Conservation (phyloP, 2,113 vertebrate genomes). For the Bungarus multicinctus region DNA sequence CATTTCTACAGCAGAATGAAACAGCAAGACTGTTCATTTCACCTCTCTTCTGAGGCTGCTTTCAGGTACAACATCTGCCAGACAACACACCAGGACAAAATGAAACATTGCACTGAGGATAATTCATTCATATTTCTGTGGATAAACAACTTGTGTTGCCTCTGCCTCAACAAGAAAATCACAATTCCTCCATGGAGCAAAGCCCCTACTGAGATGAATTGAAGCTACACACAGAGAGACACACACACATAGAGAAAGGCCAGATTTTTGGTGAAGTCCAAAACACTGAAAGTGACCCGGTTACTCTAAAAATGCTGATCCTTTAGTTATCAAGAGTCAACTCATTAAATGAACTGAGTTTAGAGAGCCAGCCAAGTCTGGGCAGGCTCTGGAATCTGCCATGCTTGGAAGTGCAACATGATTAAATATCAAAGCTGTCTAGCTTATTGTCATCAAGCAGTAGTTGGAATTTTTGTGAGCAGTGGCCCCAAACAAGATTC, state of each 20-base stretch:
- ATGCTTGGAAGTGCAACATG: neutral
- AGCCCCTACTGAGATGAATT: neutral
- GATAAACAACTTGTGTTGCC: neutral
- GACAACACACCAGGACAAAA: neutral
- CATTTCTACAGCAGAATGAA: neutral
- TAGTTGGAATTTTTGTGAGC: neutral
- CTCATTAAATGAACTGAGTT: neutral
- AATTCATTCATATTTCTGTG: neutral
- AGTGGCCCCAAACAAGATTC: neutral
- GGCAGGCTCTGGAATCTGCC: neutral
- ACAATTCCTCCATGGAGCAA: neutral
- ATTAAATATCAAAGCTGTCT: neutral
- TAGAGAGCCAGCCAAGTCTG: rapidly evolving
- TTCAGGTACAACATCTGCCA: neutral
- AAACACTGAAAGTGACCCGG: neutral
- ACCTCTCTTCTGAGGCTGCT: neutral
- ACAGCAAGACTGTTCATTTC: neutral
- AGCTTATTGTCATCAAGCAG: neutral
- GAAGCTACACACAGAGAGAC: neutral
- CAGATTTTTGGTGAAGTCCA: neutral
- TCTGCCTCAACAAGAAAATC: neutral
- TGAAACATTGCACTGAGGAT: neutral
- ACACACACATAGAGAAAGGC: neutral
- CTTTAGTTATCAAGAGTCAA: neutral
- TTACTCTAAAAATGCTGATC: neutral